Evolutionary conservation across 2,888 invertebrate genomes (phyloP).

Genomic region (Amphimallon solstitiale): DNA sequence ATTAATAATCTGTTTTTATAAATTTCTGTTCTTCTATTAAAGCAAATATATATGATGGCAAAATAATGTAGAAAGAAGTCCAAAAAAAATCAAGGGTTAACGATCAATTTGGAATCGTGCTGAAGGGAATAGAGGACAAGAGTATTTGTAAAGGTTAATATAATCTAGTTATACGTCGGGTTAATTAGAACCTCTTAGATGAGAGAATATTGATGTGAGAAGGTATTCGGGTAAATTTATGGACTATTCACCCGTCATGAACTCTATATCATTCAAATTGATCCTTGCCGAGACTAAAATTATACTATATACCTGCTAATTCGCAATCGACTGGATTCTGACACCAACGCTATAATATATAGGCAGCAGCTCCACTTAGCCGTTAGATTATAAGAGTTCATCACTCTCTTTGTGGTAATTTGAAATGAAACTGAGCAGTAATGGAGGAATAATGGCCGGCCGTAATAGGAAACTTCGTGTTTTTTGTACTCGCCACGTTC

Average conservation of each 20-base stretch:
- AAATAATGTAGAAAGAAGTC: no score
- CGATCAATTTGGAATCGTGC: background rate
- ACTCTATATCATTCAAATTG: background rate
- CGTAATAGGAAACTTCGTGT: slow-evolving; percentile 10
- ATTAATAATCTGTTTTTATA: no score
- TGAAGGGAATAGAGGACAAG: background rate
- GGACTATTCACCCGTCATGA: background rate
- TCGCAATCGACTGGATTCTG: background rate
- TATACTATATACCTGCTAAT: slow-evolving; percentile 15
- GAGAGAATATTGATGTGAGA: slow-evolving; percentile 1
- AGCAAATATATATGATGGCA: no score
- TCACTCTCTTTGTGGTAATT: slow-evolving; percentile 16
- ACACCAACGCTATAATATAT: no score
- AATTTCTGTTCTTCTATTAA: no score
- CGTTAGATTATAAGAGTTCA: slow-evolving; percentile 20
- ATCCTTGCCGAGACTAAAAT: slow-evolving; percentile 21
- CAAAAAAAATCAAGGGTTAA: no score
- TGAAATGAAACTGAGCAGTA: slow-evolving; percentile 17
- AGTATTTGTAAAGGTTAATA: background rate
- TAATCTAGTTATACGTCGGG: slow-evolving; percentile 11
- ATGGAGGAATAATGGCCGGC: slow-evolving; percentile 20
- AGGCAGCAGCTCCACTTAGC: background rate
- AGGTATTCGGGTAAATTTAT: slow-evolving; percentile 1
- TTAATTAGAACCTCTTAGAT: slow-evolving; percentile 4
- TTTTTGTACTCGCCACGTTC: background rate